Base-by-base conservation (phyloP, 2,797 vertebrate genomes). In the Tenualosa thibaudeaui region DNA sequence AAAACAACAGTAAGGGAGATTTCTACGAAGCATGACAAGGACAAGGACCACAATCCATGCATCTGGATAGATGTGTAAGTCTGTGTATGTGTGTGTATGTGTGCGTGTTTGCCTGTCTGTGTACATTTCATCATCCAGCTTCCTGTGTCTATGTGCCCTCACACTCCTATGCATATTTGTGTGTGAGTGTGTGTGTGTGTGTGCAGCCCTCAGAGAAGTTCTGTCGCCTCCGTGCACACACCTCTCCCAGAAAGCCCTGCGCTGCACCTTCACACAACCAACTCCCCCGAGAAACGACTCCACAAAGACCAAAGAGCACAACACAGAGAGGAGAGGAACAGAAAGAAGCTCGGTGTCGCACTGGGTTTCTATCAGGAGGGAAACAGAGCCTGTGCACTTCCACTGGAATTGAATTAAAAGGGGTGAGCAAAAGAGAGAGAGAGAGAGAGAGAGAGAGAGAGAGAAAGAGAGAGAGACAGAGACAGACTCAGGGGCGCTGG, bases 401-500 rank as follows among this genome's bases (percentile, higher is more conserved):
- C n/a, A 81, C 37, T 78, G 81, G 83, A 86, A 83, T 71, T 81
- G 50, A 84, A 85, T 89, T 84, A 87, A 81, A 54, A 85, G 19
- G 82, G 43, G 68, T 17, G 68, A 75, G 68, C 43, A 37, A 75
- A 31, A 75, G 68, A 75, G 68, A 75, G 68, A 71, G 65, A 75
- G 62, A 89, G 54, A 84, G 88, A 68, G 83, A 75, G 68, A 43
- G 68, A 40, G 31, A 43, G 68, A 75, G 68, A 40, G 68, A 75
- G 68, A 75, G 68, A 71, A 31, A 71, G 68, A 71, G 68, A 71
- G 68, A 71, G 65, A 75, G 62, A 89, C 40, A 84, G 89, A 68
- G 83, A 8, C 87, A 84, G 84, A 88, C 60, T 88, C 53, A 62
- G 86, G 84, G 85, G 87, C 85, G 86, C 86, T 78, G 82, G 81